Conservation (phyloP, 2,797 vertebrate genomes). For the Threskiornis aethiopicus region DNA sequence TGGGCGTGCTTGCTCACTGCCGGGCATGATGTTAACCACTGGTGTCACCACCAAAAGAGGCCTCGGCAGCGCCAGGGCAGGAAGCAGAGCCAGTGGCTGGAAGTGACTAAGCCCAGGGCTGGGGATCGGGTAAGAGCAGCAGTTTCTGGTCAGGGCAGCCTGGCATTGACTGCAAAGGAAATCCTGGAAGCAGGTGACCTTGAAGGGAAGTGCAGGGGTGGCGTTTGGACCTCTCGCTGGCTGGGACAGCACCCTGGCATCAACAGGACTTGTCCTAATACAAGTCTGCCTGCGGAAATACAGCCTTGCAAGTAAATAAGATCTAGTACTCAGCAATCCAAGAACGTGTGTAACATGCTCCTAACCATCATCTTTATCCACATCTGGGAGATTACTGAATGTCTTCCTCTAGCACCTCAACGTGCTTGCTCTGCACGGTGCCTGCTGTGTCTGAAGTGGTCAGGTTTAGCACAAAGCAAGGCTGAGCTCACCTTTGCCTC, state of each 20-base stretch:
- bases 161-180: background rate
- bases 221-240: background rate
- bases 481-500: background rate
- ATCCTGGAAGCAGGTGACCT: background rate
- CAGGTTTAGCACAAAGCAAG: background rate
- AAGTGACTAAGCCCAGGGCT: background rate
- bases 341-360: background rate
- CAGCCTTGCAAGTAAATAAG: background rate
- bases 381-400: background rate
- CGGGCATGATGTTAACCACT: background rate
- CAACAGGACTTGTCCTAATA: background rate
- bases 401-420: background rate
- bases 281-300: background rate
- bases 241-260: background rate
- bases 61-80: background rate
- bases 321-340: background rate
- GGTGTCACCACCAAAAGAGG: background rate
- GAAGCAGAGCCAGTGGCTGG: background rate
- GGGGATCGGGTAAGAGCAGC: background rate
- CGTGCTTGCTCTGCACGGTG: background rate
- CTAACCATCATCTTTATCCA: background rate
- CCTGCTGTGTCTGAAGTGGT: background rate
- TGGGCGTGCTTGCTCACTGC: background rate
- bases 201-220: background rate
- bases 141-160: background rate